Base-by-base conservation (phyloP, 2,888 invertebrate genomes). In the Mallateleia sp. region DNA sequence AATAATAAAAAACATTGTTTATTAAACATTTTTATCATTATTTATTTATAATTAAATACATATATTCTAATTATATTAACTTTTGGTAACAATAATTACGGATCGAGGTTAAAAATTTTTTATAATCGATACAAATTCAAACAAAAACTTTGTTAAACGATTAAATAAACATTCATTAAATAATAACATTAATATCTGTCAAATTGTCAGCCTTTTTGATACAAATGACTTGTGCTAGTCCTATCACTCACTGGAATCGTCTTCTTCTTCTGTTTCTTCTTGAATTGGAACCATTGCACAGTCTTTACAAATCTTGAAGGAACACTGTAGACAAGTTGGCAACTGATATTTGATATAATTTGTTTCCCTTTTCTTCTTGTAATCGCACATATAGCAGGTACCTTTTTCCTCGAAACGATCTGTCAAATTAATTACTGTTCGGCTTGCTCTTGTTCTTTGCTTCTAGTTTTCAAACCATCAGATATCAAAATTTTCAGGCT, bases 271-370 rank as follows among this genome's bases (percentile, higher is more conserved):
- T 66, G 15, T 18, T 25, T 42, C 24, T 45, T 64, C 34, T 28
- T 42, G 45, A 45, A 64, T n/a, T 45, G 22, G 52, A 54, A 38
- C 22, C 11, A 24, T 56, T 14, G 72, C 72, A 32, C 78, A 78
- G 54, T 67, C 54, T 34, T 67, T 58, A 32, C 78, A 78, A n/a
- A 78, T 66, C 58, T 78, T 78, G 7, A 78, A 14, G 18, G 79
- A 79, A 60, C 69, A 78, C 47, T 78, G 69, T 18, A 67, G 78
- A 38, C 69, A 78, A 69, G 69, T 25, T 38, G 69, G 78, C 22
- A 67, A 24, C 11, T 69, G 28, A 50, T 56, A 77, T 54, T 9
- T 66, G 24, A 25, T 75, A 75, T n/a, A n/a, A 28, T 62, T 64
- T 25, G 62, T 64, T 34, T 75, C 66, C 15, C 64, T 62, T 45